A percentile compares a stretch with the other conserved stretches of the same genome.
These are phyloP conservation scores for Nothoprocta perdicaria DNA, from an alignment of 2,113 vertebrate genomes.

Conservation along the genomic window DNA sequence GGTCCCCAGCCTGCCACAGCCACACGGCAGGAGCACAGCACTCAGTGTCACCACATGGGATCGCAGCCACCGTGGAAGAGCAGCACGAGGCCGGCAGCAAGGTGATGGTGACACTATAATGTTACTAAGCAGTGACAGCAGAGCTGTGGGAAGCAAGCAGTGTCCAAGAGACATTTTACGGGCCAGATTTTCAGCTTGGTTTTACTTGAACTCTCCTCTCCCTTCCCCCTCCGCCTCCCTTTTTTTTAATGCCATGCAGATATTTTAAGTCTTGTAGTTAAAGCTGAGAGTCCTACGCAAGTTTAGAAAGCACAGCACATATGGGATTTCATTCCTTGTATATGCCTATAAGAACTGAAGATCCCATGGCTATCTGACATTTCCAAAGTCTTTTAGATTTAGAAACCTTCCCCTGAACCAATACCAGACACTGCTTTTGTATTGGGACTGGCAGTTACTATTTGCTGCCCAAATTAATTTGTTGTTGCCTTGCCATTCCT, in stretches of 20 bases:
- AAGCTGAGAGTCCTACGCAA: neutral
- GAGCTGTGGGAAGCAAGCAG: neutral
- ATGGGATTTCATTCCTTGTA: neutral
- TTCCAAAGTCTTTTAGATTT: neutral
- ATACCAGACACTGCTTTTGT: rapidly evolving
- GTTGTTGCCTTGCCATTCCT: neutral
- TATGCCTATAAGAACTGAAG: rapidly evolving
- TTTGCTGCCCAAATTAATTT: neutral
- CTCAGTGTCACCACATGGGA: neutral
- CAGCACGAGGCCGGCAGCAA: neutral
- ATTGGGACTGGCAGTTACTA: neutral
- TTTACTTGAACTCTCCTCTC: neutral
- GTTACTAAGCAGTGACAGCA: neutral
- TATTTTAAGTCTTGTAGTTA: neutral
- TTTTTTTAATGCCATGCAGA: neutral
- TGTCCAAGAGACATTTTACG: neutral
- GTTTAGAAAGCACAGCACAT: neutral
- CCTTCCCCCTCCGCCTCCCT: neutral
- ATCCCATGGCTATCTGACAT: rapidly evolving
- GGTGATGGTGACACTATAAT: neutral
- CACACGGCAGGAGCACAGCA: too few species aligned
- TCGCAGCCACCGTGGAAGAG: neutral
- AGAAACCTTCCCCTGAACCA: neutral
- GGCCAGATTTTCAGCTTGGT: neutral
- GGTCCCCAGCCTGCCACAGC: rapidly evolving